phyloP scores from a whole-genome alignment of 2,888 invertebrate genomes.

The Cosmia pyralina region DNA sequence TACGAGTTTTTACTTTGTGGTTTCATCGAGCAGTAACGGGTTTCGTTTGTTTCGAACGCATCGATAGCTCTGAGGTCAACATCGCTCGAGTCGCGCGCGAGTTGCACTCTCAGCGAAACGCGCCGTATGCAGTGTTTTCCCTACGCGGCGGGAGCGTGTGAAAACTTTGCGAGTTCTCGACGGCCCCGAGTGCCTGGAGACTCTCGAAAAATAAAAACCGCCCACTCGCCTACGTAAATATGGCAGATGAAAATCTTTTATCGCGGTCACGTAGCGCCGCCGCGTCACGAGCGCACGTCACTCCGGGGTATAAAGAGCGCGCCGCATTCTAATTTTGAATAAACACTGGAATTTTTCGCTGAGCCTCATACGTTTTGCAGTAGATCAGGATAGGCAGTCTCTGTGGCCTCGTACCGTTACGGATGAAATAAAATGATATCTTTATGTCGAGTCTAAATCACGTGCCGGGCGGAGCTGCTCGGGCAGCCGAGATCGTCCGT shows the following conservation, averaged over 20 bases:
- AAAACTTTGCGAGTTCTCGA: slow-evolving; percentile 82
- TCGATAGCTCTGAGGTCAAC: slow-evolving; percentile 77
- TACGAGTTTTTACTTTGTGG: slow-evolving; percentile 76
- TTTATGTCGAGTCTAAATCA: slow-evolving; percentile 83
- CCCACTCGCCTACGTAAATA: slow-evolving; percentile 90
- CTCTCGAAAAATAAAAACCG: slow-evolving; percentile 89
- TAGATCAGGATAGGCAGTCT: slow-evolving; percentile 77
- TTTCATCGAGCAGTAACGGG: slow-evolving; percentile 76
- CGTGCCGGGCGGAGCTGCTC: slow-evolving; percentile 75
- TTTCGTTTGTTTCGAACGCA: slow-evolving; percentile 74
- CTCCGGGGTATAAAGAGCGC: slow-evolving; percentile 86
- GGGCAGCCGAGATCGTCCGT: slow-evolving; percentile 75
- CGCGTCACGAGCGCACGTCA: slow-evolving; percentile 89
- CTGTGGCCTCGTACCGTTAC: slow-evolving; percentile 77
- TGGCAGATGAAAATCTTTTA: slow-evolving; percentile 90
- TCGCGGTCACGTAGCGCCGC: slow-evolving; percentile 89
- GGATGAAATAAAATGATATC: slow-evolving; percentile 79
- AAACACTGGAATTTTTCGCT: slow-evolving; percentile 87
- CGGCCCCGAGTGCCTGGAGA: slow-evolving; percentile 79
- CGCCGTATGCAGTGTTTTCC: slow-evolving; percentile 75
- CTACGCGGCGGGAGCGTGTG: slow-evolving; percentile 81
- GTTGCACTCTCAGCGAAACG: slow-evolving; percentile 61
- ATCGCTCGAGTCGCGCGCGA: slow-evolving; percentile 70
- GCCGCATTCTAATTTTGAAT: slow-evolving; percentile 89
- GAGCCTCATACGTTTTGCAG: slow-evolving; percentile 74